Percentiles rank a stretch among this genome's conserved stretches.
These are phyloP conservation scores for Emys orbicularis DNA, from an alignment of 2,797 vertebrate genomes.

Conservation along the genomic window DNA sequence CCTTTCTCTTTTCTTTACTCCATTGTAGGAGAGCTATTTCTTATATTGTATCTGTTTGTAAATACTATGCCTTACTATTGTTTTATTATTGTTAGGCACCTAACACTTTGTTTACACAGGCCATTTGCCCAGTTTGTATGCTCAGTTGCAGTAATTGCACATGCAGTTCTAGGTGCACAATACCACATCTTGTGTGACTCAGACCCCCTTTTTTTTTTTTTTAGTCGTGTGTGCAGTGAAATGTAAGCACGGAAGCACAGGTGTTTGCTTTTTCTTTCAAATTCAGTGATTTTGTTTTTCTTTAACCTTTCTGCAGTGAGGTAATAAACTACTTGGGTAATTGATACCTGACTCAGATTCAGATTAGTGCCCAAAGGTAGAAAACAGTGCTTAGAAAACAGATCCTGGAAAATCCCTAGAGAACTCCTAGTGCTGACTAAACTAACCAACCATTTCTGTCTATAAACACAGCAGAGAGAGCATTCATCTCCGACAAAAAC, in stretches of 20 bases:
- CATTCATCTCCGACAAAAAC: not conserved
- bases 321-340: not conserved
- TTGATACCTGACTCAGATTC: not conserved
- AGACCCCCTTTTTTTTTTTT: not conserved
- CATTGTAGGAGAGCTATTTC: not conserved
- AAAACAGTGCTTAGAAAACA: not conserved
- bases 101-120: not conserved
- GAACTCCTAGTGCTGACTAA: not conserved
- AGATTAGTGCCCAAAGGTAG: not conserved
- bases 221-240: not conserved
- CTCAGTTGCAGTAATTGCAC: not conserved
- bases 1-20: not conserved
- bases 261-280: not conserved
- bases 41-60: not conserved
- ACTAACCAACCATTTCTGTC: not conserved
- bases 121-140: fast-evolving
- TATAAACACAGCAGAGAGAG: not conserved
- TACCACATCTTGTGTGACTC: not conserved
- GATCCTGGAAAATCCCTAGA: not conserved
- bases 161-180: not conserved
- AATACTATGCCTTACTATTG: not conserved
- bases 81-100: not conserved
- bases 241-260: not conserved
- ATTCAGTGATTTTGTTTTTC: not conserved
- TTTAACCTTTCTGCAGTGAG: not conserved